phyloP scores from a whole-genome alignment of 2,888 invertebrate species.

The Drosophila rubida region DNA sequence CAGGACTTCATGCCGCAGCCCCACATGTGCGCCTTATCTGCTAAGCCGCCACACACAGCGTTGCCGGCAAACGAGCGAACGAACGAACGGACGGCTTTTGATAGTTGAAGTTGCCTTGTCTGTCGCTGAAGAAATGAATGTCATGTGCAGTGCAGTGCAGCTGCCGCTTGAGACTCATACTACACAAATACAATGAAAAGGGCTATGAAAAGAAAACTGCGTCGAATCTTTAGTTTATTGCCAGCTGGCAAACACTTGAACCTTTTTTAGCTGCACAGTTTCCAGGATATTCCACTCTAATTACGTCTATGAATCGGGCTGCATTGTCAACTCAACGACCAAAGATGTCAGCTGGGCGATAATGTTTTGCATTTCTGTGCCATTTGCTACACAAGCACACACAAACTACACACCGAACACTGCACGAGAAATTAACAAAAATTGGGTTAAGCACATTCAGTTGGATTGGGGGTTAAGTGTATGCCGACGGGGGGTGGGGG shows the following conservation, averaged over 20 bases:
- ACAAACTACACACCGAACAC: too few relatives aligned
- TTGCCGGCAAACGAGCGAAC: too few relatives aligned
- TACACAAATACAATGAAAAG: not conserved
- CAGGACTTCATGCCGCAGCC: conserved; percentile 10
- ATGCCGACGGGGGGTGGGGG: conserved; percentile 8
- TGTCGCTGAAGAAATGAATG: conserved; percentile 57
- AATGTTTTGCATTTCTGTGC: conserved; percentile 20
- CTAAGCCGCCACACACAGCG: conserved; percentile 41
- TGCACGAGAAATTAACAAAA: conserved; percentile 46
- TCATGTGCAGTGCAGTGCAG: conserved; percentile 35
- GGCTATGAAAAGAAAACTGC: conserved; percentile 14
- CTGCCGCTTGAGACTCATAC: conserved; percentile 28
- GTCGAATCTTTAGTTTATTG: conserved; percentile 36
- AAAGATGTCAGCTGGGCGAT: conserved; percentile 20
- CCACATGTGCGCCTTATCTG: conserved; percentile 51
- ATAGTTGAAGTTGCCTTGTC: conserved; percentile 42
- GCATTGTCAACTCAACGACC: conserved; percentile 14
- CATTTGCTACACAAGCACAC: conserved; percentile 4
- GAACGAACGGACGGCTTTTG: too few relatives aligned
- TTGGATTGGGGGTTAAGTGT: not conserved
- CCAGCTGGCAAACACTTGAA: conserved; percentile 24
- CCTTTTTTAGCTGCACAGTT: conserved; percentile 3
- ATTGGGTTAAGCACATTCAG: conserved; percentile 61
- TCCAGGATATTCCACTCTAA: conserved; percentile 17
- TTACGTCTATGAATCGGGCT: conserved; percentile 10